A percentile compares a stretch with the other conserved stretches of the same genome.
These are phyloP conservation scores for Mythimna lalbum DNA, from an alignment of 2,888 invertebrate species.

Conservation along the genomic window DNA sequence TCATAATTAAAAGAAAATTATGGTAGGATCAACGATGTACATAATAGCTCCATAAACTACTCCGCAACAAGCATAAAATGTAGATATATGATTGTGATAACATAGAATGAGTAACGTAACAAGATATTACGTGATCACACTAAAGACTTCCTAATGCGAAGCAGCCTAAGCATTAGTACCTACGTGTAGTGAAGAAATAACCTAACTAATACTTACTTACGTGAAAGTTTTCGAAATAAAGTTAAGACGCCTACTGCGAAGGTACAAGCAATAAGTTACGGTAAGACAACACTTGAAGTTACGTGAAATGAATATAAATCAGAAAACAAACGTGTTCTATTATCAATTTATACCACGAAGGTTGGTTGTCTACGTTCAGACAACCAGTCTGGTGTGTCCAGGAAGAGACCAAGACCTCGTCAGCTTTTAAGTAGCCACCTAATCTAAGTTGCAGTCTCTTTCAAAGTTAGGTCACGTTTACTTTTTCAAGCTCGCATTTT, in stretches of 20 bases:
- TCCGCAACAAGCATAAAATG: slow-evolving; percentile 25
- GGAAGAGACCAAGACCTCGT: background rate
- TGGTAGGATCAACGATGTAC: slow-evolving; percentile 14
- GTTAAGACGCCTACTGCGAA: slow-evolving; percentile 44
- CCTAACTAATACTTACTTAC: slow-evolving; percentile 4
- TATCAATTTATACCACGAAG: slow-evolving; percentile 9
- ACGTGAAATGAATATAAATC: slow-evolving; percentile 26
- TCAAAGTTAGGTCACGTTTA: slow-evolving; percentile 49
- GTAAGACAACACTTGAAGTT: slow-evolving; percentile 20
- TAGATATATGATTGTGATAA: slow-evolving; percentile 28
- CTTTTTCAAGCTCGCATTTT: slow-evolving; percentile 33
- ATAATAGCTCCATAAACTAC: slow-evolving; percentile 24
- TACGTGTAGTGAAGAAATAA: slow-evolving; percentile 5
- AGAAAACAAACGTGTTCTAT: slow-evolving; percentile 4
- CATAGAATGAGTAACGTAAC: slow-evolving; percentile 20
- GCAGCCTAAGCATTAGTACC: slow-evolving; percentile 10
- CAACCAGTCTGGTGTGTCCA: background rate
- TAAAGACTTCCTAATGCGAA: background rate
- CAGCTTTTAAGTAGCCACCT: background rate
- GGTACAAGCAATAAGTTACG: slow-evolving; percentile 52
- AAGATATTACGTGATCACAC: slow-evolving; percentile 24
- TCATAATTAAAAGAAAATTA: slow-evolving; percentile 15
- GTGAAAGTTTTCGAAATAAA: slow-evolving; percentile 12
- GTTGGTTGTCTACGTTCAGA: background rate
- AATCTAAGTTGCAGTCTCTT: slow-evolving; percentile 19